Conservation (phyloP, 2,797 vertebrate genomes). For the Enteromius thamalakanensis region DNA sequence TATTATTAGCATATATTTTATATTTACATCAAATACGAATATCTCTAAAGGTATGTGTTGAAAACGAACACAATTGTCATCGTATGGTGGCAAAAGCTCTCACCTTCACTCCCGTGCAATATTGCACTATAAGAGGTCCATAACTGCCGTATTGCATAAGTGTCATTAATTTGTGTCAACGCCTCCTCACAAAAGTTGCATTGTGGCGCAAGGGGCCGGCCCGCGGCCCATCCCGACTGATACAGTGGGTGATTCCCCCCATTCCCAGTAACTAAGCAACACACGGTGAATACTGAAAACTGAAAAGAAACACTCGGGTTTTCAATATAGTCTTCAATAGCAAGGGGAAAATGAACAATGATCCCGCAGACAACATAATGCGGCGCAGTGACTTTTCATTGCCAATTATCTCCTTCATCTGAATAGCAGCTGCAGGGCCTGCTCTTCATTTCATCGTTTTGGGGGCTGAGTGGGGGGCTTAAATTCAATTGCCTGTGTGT, state of each 20-base stretch:
- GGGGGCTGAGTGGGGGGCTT: conserved; percentile 67
- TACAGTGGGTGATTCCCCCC: conserved; percentile 95
- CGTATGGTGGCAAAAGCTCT: conserved; percentile 9
- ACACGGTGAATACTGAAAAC: conserved; percentile 98
- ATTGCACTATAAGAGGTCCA: conserved; percentile 95
- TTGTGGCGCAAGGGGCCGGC: conserved; percentile 89
- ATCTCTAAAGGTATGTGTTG: not conserved
- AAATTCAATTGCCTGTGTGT: conserved; percentile 71
- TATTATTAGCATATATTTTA: not conserved
- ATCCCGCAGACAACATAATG: conserved; percentile 97
- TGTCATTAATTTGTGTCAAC: conserved; percentile 98
- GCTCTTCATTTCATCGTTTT: conserved; percentile 89
- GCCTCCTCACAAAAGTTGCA: conserved; percentile 94
- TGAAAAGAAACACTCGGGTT: conserved; percentile 97
- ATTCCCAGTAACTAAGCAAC: conserved; percentile 99
- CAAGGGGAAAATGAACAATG: conserved; percentile 97
- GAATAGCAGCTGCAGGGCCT: conserved; percentile 99
- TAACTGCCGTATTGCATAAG: conserved; percentile 97
- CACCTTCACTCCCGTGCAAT: conserved; percentile 79
- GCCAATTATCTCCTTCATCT: conserved; percentile 99
- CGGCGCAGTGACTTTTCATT: conserved; percentile 99
- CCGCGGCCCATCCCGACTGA: conserved; percentile 94
- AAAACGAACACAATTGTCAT: conserved; percentile 56
- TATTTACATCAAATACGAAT: not conserved
- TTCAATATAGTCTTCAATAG: conserved; percentile 96